Evolutionary conservation across 2,113 vertebrate genomes (phyloP), one percentile per base, ranked within the genome.

Genomic region (Silurus meridionalis): DNA sequence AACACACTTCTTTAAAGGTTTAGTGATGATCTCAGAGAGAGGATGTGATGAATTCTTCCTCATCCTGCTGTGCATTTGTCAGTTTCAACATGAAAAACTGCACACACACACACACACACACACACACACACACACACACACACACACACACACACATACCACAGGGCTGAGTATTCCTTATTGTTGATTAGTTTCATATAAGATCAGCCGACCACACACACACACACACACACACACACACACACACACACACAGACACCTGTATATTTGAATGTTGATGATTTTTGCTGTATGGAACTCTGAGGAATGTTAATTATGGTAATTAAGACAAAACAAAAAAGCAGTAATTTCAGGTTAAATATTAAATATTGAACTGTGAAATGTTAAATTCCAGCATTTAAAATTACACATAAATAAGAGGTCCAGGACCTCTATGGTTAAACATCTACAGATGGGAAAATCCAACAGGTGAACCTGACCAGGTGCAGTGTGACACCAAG

Each of bases 11-110:
- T 58, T 19, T 69, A 85, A 78, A 85, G 83, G 66, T 25, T 37
- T 88, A 87, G 80, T 79, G 19, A 80, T 91, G 90, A 91, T 75
- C 37, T 92, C 90, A 93, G 72, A 75, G 52, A 46, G 8, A 1
- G 84, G 14, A 69, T 23, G 67, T 61, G 72, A 48, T 52, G 75
- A 82, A 66, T 83, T 89, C 60, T 50, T 21, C 2, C 58, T 64
- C 48, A 75, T 25, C 57, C 50, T 23, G 52, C 72, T 60, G 72
- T 83, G 81, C 74, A 63, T 64, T 89, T 48, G 50, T 88, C 71
- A 8, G 23, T 88, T 77, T 82, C 83, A 81, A 89, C 80, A 74
- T 75, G 71, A 83, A 87, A 84, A 90, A 91, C 69, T 48, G 37
- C 37, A 37, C 37, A 37, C 37, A 37, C 37, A 37, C 37, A 37